phyloP scores from a whole-genome alignment of 1,140 invertebrate genomes.

The Drosophila varians region DNA sequence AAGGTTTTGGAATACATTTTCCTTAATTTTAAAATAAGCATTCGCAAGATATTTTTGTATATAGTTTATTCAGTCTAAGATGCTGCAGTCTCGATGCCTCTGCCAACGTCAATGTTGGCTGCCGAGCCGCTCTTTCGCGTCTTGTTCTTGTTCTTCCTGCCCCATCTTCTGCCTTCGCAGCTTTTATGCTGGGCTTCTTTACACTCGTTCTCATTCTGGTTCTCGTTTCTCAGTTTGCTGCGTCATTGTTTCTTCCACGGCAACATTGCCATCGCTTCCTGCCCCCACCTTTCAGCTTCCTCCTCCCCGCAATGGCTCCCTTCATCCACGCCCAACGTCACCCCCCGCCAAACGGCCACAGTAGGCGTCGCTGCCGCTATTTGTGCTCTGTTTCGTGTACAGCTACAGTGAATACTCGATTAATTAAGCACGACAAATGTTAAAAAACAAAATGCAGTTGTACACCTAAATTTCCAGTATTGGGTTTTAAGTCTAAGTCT shows the following conservation, averaged over 20 bases:
- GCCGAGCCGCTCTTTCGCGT: constrained; percentile 10
- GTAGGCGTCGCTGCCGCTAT: constrained; percentile 36
- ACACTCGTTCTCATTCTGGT: constrained; percentile 19
- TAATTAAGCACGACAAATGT: too few relatives aligned
- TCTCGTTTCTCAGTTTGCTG: constrained; percentile 33
- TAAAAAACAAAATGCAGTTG: too few relatives aligned
- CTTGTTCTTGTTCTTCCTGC: constrained; percentile 6
- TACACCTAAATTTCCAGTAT: too few relatives aligned
- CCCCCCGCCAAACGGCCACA: not conserved
- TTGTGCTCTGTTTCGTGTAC: constrained; percentile 65
- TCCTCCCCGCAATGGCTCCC: not conserved
- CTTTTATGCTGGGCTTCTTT: constrained; percentile 25
- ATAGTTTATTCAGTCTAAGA: constrained; percentile 39
- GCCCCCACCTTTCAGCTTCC: constrained; percentile 8
- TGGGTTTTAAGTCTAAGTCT: too few relatives aligned
- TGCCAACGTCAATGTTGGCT: constrained; percentile 12
- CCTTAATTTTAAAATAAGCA: not conserved
- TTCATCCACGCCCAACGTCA: constrained; percentile 1
- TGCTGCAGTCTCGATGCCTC: constrained; percentile 24
- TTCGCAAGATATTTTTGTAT: not conserved
- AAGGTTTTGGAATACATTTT: too few relatives aligned
- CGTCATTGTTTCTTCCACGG: constrained; percentile 38
- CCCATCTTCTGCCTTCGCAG: not conserved
- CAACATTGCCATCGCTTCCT: constrained; percentile 24
- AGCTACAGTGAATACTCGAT: constrained; percentile 16